These are phyloP conservation scores for Sturmia bella DNA, from an alignment of 2,888 invertebrate genomes.

Conservation along the genomic window DNA sequence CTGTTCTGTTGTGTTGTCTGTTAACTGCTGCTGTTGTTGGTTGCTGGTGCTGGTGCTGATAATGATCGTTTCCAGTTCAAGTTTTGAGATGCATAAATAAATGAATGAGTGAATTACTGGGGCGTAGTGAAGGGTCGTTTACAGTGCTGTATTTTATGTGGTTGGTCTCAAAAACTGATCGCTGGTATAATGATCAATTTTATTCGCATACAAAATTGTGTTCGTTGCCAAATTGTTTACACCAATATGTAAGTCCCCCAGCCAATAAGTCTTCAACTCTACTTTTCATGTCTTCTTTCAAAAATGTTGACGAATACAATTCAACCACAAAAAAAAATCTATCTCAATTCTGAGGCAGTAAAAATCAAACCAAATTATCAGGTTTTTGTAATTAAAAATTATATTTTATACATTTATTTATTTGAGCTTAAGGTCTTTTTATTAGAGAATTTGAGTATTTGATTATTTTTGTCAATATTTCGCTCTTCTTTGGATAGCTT, in stretches of 20 bases:
- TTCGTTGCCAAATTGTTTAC: slow-evolving; percentile 6
- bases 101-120: slow-evolving; percentile 43
- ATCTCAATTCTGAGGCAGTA: too few species aligned
- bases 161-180: slow-evolving; percentile 50
- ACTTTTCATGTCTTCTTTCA: too few species aligned
- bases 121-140: slow-evolving; percentile 57
- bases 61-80: slow-evolving; percentile 51
- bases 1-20: slow-evolving; percentile 3
- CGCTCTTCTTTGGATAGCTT: too few species aligned
- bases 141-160: slow-evolving; percentile 52
- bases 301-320: too few species aligned
- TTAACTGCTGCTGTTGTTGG: slow-evolving; percentile 12
- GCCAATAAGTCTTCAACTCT: too few species aligned
- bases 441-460: too few species aligned
- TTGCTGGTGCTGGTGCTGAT: slow-evolving; percentile 31
- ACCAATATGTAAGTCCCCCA: slow-evolving; percentile 4
- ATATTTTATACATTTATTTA: too few species aligned
- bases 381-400: too few species aligned
- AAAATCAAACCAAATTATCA: too few species aligned
- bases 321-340: too few species aligned
- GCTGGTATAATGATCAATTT: slow-evolving; percentile 36
- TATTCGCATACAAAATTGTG: slow-evolving; percentile 13
- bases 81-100: slow-evolving; percentile 46
- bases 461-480: too few species aligned
- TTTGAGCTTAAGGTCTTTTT: too few species aligned